Conservation (phyloP, 2,888 invertebrate species). For the Acrobasis consociella region DNA sequence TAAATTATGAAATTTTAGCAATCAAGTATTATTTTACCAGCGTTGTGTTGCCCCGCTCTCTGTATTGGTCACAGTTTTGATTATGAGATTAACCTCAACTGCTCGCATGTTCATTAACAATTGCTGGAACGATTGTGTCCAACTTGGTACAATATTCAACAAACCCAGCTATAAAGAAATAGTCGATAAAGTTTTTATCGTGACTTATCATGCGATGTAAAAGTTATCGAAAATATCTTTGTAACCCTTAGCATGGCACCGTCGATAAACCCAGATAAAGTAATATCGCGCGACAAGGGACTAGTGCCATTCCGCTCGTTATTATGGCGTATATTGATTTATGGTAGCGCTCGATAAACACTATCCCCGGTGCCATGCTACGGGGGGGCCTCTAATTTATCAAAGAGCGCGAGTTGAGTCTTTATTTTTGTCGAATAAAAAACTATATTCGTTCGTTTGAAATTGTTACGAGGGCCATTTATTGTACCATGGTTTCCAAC, state of each 20-base stretch:
- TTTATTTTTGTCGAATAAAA: no score
- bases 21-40: slow-evolving; percentile 43
- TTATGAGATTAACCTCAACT: slow-evolving; percentile 22
- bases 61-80: slow-evolving; percentile 30
- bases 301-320: no score
- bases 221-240: not conserved
- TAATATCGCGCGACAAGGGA: no score
- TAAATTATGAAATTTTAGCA: slow-evolving; percentile 44
- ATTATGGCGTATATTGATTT: no score
- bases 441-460: no score
- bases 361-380: no score
- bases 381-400: no score
- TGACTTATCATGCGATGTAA: not conserved
- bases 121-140: slow-evolving; percentile 55
- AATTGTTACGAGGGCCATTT: not conserved
- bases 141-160: slow-evolving; percentile 23
- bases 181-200: not conserved
- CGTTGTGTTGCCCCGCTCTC: slow-evolving; percentile 41
- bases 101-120: slow-evolving; percentile 40
- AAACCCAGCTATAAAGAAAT: not conserved
- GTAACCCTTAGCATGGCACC: not conserved
- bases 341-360: no score
- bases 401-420: no score
- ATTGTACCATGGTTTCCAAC: slow-evolving; percentile 44
- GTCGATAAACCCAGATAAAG: no score